Evolutionary conservation across 2,888 invertebrate genomes (phyloP).

Genomic region (Andrena haemorrhoa): DNA sequence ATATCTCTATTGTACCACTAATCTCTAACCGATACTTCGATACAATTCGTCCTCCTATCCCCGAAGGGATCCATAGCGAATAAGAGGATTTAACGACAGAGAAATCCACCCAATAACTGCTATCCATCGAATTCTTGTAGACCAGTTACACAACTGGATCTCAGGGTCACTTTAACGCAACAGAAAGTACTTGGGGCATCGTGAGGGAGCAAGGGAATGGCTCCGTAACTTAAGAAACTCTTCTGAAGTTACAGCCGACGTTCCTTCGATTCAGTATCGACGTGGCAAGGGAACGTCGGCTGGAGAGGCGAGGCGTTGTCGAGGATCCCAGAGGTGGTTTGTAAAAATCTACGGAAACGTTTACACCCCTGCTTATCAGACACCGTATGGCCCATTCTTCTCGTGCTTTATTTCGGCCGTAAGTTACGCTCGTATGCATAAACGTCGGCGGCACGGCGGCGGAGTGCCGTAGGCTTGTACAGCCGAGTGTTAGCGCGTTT

Average conservation of each 20-base stretch:
- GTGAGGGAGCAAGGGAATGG: neutral
- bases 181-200: too few relatives aligned
- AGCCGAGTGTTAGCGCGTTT: slow-evolving; percentile 18
- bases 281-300: slow-evolving; percentile 12
- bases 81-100: too few relatives aligned
- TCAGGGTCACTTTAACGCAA: too few relatives aligned
- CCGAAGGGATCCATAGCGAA: too few relatives aligned
- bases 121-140: too few relatives aligned
- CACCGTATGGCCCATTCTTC: slow-evolving; percentile 35
- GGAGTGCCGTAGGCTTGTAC: slow-evolving; percentile 1
- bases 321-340: neutral
- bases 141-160: too few relatives aligned
- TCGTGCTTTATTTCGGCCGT: slow-evolving; percentile 47
- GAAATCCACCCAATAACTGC: too few relatives aligned
- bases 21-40: too few relatives aligned
- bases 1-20: too few relatives aligned
- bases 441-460: slow-evolving; percentile 33
- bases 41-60: too few relatives aligned
- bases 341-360: slow-evolving; percentile 20
- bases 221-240: neutral
- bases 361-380: slow-evolving; percentile 43
- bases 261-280: neutral
- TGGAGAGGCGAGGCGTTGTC: neutral
- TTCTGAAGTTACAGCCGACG: neutral
- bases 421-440: slow-evolving; percentile 49